Conservation (phyloP, 2,888 invertebrate species). For the Rapana venosa region DNA sequence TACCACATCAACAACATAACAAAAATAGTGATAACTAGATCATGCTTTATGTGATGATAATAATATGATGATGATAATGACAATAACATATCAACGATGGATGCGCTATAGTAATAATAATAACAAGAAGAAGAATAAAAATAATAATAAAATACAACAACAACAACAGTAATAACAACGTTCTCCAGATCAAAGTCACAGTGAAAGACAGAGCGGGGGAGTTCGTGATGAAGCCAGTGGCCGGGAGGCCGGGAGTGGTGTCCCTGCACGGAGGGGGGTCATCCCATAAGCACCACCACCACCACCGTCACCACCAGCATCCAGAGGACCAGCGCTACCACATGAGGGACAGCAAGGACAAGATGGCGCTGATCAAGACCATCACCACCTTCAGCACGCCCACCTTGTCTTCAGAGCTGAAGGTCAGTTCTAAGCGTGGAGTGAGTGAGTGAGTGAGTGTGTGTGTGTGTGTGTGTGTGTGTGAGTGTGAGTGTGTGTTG, state of each 20-base stretch:
- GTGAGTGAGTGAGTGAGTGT: neutral
- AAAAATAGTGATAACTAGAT: no score
- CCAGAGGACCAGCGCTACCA: constrained; percentile 43
- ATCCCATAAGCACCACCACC: neutral
- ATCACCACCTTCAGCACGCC: constrained; percentile 58
- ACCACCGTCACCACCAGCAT: neutral
- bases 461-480: neutral
- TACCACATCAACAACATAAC: no score
- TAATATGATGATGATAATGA: no score
- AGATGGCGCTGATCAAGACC: constrained; percentile 60
- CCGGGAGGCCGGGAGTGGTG: constrained; percentile 46
- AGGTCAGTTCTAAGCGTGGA: constrained; percentile 35
- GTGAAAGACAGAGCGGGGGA: constrained; percentile 60
- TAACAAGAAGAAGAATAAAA: no score
- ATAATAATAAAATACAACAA: no score
- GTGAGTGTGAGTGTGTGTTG: no score
- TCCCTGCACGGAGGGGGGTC: neutral
- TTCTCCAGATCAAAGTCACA: constrained; percentile 53
- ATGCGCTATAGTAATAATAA: no score
- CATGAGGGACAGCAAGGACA: constrained; percentile 54
- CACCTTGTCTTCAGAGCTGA: constrained; percentile 65
- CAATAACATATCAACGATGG: no score
- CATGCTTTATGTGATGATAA: no score
- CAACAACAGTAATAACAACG: no score
- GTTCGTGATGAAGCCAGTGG: constrained; percentile 60